Base-by-base conservation (phyloP, 2,888 invertebrate genomes). In the Corythucha ciliata region DNA sequence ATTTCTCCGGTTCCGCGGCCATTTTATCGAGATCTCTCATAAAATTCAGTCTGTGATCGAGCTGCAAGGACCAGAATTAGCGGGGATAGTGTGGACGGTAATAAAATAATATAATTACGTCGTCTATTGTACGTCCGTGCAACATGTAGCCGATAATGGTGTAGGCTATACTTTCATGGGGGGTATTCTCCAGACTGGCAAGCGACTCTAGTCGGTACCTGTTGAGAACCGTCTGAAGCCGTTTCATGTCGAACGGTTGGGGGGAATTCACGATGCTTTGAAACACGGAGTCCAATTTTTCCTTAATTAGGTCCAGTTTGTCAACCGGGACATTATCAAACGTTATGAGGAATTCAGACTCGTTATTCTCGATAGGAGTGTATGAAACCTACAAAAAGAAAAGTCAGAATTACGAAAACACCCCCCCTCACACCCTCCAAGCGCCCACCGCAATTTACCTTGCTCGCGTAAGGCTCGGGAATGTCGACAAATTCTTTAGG, bases 401-500 rank as follows among this genome's bases (percentile, higher is more conserved):
- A 57, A 29, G 47, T 39, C 18, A 48, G 56, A 22, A 16, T 21
- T n/a, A n/a, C n/a, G n/a, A n/a, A n/a, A n/a, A n/a, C n/a, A n/a
- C n/a, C n/a, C n/a, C n/a, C n/a, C n/a, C n/a, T n/a, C n/a, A n/a
- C n/a, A n/a, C n/a, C n/a, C n/a, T n/a, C n/a, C n/a, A 36, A 41
- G 16, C 8, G 10, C 6, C 16, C 10, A n/a, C 8, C n/a, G 29
- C 24, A 33, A 67, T 73, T 70, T 66, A 86, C 85, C 64, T 79
- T 77, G 63, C 85, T 87, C 20, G 88, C 88, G 59, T 77, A 77
- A 0, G 89, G 87, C 64, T 89, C 83, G 41, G 81, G 79, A 46
- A 78, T 75, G 70, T 90, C 89, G 2, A 90, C 84, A 68, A 91
- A 84, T 63, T 80, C 79, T 61, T 80, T 77, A 64, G 88, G 85